These are phyloP conservation scores for Piaya cayana DNA, from an alignment of 2,113 vertebrate genomes.

Conservation along the genomic window DNA sequence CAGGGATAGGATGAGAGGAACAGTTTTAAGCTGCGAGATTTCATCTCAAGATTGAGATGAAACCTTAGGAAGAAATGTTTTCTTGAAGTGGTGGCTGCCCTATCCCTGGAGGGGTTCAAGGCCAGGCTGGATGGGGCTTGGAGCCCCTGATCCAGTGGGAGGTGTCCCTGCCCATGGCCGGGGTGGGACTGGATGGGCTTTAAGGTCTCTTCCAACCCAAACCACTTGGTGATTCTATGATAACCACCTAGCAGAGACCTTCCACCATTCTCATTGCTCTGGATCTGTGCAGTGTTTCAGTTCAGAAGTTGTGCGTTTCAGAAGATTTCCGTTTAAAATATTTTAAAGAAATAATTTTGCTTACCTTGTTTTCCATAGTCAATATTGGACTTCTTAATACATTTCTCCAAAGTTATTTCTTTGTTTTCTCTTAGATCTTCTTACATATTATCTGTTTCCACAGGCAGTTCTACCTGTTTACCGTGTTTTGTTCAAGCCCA, in stretches of 20 bases:
- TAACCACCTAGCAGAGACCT: background rate
- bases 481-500: constrained; percentile 31
- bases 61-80: no score
- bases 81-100: no score
- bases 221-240: background rate
- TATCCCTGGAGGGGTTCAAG: no score
- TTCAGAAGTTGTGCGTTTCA: background rate
- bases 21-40: no score
- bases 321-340: background rate
- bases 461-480: constrained; percentile 39
- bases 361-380: background rate
- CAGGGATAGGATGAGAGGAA: no score
- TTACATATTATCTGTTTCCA: background rate
- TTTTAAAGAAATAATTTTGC: background rate
- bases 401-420: background rate
- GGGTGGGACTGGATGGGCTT: no score
- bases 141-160: no score
- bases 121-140: no score
- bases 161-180: no score
- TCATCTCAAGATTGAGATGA: no score
- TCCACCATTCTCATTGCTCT: background rate
- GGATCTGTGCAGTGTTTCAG: background rate
- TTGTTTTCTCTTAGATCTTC: background rate
- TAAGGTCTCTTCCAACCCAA: no score
- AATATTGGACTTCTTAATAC: background rate